phyloP scores from a whole-genome alignment of 2,113 vertebrate genomes.

The Gambusia affinis region DNA sequence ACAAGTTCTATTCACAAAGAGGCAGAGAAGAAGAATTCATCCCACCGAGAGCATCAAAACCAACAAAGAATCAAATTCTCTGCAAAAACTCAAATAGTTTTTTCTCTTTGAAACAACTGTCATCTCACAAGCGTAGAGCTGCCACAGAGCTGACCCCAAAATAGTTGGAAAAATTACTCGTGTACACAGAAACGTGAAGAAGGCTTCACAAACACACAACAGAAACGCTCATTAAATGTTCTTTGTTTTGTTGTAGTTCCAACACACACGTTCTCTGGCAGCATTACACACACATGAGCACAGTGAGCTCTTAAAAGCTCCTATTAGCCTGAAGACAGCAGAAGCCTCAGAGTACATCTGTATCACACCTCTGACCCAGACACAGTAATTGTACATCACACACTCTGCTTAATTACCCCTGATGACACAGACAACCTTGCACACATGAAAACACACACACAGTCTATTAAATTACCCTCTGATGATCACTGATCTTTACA shows the following conservation, averaged over 20 bases:
- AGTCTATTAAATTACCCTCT: constrained; percentile 49
- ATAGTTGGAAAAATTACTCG: too few relatives aligned
- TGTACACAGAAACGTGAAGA: neutral
- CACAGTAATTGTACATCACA: neutral
- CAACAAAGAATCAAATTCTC: neutral
- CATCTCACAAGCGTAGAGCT: neutral
- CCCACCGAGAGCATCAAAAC: neutral
- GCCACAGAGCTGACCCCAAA: neutral
- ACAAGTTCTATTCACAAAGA: neutral
- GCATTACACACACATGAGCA: neutral
- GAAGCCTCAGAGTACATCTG: constrained; percentile 36
- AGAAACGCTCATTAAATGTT: neutral
- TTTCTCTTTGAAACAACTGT: too few relatives aligned
- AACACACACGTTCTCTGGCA: neutral
- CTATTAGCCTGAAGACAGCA: constrained; percentile 16
- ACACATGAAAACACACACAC: constrained; percentile 10
- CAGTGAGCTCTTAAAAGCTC: constrained; percentile 12
- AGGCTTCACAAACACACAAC: neutral
- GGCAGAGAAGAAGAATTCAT: neutral
- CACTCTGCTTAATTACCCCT: constrained; percentile 35
- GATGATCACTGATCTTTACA: constrained; percentile 35
- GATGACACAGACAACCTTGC: constrained; percentile 30
- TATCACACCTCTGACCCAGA: constrained; percentile 30
- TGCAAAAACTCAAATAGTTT: neutral
- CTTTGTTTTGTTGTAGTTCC: constrained; percentile 5